These are phyloP conservation scores for Melanotaenia boesemani DNA, from an alignment of 2,797 vertebrate genomes.

Conservation along the genomic window DNA sequence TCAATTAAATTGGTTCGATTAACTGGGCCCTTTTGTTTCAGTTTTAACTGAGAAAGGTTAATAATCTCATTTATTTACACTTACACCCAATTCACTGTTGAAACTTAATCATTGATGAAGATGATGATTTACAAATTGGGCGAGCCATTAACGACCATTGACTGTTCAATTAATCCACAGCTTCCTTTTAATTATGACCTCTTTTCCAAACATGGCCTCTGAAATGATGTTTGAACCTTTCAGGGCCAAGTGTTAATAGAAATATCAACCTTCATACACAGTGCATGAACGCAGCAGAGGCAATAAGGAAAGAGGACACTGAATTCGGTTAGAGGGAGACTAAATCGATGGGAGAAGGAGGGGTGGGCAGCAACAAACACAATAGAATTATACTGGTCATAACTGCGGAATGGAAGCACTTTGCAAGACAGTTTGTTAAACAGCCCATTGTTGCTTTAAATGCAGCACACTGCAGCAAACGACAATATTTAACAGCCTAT, in stretches of 20 bases:
- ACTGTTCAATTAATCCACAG: not conserved
- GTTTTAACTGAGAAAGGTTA: not conserved
- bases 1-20: too few species aligned
- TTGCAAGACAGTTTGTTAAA: slow-evolving; percentile 1
- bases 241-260: slow-evolving; percentile 20
- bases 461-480: not conserved
- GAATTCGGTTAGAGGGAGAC: slow-evolving; percentile 23
- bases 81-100: not conserved
- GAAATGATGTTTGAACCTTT: not conserved
- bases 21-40: not conserved
- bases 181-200: not conserved
- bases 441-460: slow-evolving; percentile 31
- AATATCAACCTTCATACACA: slow-evolving; percentile 12
- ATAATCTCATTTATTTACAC: accelerated
- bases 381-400: slow-evolving; percentile 1
- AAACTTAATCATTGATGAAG: not conserved
- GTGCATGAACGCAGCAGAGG: slow-evolving; percentile 16
- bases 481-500: slow-evolving; percentile 4
- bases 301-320: slow-evolving; percentile 1
- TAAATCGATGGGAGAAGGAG: slow-evolving; percentile 26
- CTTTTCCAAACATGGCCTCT: not conserved
- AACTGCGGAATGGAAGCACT: slow-evolving; percentile 23
- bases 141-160: not conserved
- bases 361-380: not conserved
- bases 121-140: not conserved